Percentiles rank a stretch among this genome's conserved stretches.
phyloP scores from a whole-genome alignment of 2,797 vertebrate genomes.

The Chloroceryle amazona region DNA sequence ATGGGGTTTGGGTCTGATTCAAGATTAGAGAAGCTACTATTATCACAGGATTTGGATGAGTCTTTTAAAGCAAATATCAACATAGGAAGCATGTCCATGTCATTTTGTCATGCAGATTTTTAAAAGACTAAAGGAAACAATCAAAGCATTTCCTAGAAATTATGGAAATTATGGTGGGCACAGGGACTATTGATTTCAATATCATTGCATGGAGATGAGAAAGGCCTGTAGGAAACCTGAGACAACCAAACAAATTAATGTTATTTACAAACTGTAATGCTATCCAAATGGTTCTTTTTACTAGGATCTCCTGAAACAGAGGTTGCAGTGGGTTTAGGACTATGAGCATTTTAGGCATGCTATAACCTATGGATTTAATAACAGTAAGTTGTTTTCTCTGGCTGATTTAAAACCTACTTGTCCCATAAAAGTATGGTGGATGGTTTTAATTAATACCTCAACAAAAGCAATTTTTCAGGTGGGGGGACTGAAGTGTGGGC shows the following conservation, averaged over 20 bases:
- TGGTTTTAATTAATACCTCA: constrained; percentile 71
- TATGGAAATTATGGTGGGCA: background rate
- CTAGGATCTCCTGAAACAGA: constrained; percentile 22
- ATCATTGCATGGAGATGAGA: constrained; percentile 11
- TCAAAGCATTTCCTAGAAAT: constrained; percentile 4
- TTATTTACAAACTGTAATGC: constrained; percentile 31
- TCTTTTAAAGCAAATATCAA: background rate
- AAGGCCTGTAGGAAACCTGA: background rate
- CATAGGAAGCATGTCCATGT: background rate
- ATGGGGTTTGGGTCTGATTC: background rate
- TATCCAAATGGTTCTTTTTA: background rate
- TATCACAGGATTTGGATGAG: background rate
- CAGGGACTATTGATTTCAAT: background rate
- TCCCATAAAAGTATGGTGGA: constrained; percentile 47
- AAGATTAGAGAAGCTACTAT: background rate
- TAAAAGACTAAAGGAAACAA: background rate
- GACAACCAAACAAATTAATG: background rate
- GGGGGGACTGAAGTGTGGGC: background rate
- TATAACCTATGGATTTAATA: constrained; percentile 69
- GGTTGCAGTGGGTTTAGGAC: constrained; percentile 5
- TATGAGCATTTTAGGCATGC: background rate
- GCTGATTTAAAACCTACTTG: constrained; percentile 55
- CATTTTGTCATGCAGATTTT: background rate
- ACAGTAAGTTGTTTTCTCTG: constrained; percentile 31
- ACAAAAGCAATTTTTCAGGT: constrained; percentile 50